Conservation (phyloP, 1,140 invertebrate genomes). For the Megathymus violae region DNA sequence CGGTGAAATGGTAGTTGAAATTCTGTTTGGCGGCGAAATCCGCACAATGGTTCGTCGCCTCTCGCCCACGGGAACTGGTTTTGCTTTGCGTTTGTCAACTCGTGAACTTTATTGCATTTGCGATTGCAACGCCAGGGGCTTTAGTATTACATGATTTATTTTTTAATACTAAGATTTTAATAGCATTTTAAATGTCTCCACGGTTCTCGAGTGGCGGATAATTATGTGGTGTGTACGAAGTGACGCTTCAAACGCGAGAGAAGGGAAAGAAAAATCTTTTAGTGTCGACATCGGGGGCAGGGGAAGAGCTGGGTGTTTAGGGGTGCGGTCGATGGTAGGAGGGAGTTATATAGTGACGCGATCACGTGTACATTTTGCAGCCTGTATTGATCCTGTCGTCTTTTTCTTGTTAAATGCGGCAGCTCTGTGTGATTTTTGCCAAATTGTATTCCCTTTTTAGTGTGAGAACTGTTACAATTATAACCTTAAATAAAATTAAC, state of each 20-base stretch:
- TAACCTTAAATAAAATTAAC: too few relatives aligned
- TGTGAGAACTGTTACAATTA: slow-evolving; percentile 2
- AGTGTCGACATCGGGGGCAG: slow-evolving; percentile 68
- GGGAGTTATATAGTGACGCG: slow-evolving; percentile 80
- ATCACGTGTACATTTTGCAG: slow-evolving; percentile 83
- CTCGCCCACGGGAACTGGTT: slow-evolving; percentile 68
- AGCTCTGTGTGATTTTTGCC: slow-evolving; percentile 62
- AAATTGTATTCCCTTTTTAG: slow-evolving; percentile 38
- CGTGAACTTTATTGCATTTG: slow-evolving; percentile 40
- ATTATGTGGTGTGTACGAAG: slow-evolving; percentile 33
- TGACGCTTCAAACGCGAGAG: slow-evolving; percentile 43
- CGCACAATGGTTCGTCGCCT: slow-evolving; percentile 48
- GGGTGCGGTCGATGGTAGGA: slow-evolving; percentile 72
- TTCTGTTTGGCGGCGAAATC: slow-evolving; percentile 36
- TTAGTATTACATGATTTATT: slow-evolving; percentile 37
- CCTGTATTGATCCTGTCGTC: slow-evolving; percentile 81
- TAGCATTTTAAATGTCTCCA: slow-evolving; percentile 36
- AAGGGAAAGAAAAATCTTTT: slow-evolving; percentile 68
- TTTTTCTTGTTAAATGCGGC: slow-evolving; percentile 77
- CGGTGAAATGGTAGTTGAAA: slow-evolving; percentile 29
- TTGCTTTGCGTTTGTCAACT: slow-evolving; percentile 57
- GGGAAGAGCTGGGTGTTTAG: slow-evolving; percentile 72
- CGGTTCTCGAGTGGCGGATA: slow-evolving; percentile 34
- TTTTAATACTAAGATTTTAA: slow-evolving; percentile 27
- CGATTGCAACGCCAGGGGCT: slow-evolving; percentile 30